phyloP scores from a whole-genome alignment of 2,113 vertebrate genomes.

The Indri indri region DNA sequence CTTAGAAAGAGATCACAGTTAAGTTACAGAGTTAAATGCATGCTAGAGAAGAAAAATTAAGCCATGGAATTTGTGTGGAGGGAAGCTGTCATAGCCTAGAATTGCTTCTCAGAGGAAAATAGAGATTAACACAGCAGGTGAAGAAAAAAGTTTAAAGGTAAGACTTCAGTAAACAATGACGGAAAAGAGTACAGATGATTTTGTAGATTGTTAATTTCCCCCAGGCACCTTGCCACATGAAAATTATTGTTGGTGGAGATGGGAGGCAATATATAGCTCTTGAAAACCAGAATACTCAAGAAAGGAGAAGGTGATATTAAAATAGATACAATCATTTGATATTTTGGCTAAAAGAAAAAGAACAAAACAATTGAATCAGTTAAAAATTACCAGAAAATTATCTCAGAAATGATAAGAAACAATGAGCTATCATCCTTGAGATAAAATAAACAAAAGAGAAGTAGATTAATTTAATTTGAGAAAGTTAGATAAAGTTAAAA shows the following conservation, averaged over 20 bases:
- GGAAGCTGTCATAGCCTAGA: neutral
- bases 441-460: neutral
- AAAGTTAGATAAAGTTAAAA: constrained; percentile 11
- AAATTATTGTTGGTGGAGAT: neutral
- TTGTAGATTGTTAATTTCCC: neutral
- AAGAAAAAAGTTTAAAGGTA: neutral
- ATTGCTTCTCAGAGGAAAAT: neutral
- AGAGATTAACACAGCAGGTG: accelerated
- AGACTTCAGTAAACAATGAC: neutral
- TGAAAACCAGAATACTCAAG: neutral
- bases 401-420: neutral
- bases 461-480: neutral
- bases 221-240: neutral
- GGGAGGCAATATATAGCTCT: neutral
- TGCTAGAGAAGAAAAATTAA: neutral
- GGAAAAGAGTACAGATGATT: neutral
- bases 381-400: neutral
- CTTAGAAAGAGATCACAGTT: neutral
- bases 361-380: neutral
- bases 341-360: neutral
- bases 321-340: neutral
- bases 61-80: neutral
- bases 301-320: neutral
- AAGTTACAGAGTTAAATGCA: neutral
- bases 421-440: neutral